These are phyloP conservation scores for Furcifer pardalis DNA, from an alignment of 2,797 vertebrate genomes.

Conservation along the genomic window DNA sequence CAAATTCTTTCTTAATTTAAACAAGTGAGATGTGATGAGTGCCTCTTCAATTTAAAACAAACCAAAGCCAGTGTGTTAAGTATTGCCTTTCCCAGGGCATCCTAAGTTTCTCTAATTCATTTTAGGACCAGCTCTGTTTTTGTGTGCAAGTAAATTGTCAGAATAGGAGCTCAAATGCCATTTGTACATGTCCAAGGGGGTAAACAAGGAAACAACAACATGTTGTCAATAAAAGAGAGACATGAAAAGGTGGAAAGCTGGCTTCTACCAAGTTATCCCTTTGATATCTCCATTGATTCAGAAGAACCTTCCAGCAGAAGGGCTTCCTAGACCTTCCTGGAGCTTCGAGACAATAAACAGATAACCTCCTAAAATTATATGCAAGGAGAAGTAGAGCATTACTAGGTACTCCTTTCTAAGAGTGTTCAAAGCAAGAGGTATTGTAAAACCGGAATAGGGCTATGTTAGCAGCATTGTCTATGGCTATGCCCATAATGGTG, in stretches of 20 bases:
- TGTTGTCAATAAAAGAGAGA: not conserved
- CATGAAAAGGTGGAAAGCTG: not conserved
- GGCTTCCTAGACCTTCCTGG: not conserved
- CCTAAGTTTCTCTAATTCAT: slow-evolving; percentile 25
- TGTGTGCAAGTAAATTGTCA: slow-evolving; percentile 20
- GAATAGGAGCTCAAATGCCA: slow-evolving; percentile 22
- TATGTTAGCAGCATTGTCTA: slow-evolving; percentile 37
- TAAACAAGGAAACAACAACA: slow-evolving; percentile 53
- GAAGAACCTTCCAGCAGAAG: not conserved
- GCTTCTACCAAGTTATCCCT: not conserved
- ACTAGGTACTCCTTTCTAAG: too few relatives aligned
- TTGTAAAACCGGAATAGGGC: not conserved
- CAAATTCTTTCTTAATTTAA: slow-evolving; percentile 70
- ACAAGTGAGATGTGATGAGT: slow-evolving; percentile 61
- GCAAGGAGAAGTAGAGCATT: too few relatives aligned
- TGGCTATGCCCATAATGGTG: too few relatives aligned
- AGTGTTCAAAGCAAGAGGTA: too few relatives aligned
- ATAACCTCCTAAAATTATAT: slow-evolving; percentile 24
- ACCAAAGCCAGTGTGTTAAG: slow-evolving; percentile 51
- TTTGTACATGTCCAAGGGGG: slow-evolving; percentile 58
- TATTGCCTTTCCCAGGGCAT: slow-evolving; percentile 22
- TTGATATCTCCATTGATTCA: not conserved
- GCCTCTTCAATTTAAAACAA: slow-evolving; percentile 62
- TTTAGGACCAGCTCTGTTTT: slow-evolving; percentile 1
- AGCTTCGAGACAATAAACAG: slow-evolving; percentile 1